These are phyloP conservation scores for Zaprionus camerounensis DNA, from an alignment of 1,140 invertebrate genomes.

Conservation along the genomic window DNA sequence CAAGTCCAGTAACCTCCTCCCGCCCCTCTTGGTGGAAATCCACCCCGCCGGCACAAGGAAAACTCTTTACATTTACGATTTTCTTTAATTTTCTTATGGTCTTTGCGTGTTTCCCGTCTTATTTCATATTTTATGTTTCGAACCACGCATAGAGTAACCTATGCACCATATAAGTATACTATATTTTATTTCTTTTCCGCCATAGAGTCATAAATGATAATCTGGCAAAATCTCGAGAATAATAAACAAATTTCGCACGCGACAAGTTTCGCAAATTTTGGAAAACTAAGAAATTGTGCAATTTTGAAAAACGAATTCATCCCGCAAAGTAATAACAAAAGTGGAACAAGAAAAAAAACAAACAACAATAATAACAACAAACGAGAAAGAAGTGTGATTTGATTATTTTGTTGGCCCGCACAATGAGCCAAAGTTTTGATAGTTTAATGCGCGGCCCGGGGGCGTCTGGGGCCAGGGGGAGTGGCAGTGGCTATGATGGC, in stretches of 20 bases:
- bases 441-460: conserved; percentile 60
- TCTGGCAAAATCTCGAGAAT: conserved; percentile 26
- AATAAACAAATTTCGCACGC: conserved; percentile 20
- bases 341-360: conserved; percentile 10
- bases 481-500: conserved; percentile 13
- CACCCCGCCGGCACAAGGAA: conserved; percentile 26
- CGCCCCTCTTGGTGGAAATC: neutral
- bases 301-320: conserved; percentile 22
- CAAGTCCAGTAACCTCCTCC: neutral
- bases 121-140: conserved; percentile 1
- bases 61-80: conserved; percentile 18
- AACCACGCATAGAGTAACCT: conserved; percentile 1
- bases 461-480: conserved; percentile 31
- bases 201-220: conserved; percentile 12
- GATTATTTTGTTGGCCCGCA: conserved; percentile 47
- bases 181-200: neutral
- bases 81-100: conserved; percentile 16
- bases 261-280: conserved; percentile 11
- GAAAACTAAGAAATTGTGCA: conserved; percentile 8
- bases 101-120: conserved; percentile 10
- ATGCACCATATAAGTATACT: too few species aligned
- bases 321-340: conserved; percentile 41
- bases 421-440: conserved; percentile 82
- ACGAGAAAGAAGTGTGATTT: conserved; percentile 30
- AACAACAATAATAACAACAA: conserved; percentile 36